These are phyloP conservation scores for Chesias legatella DNA, from an alignment of 2,888 invertebrate genomes.

Conservation along the genomic window DNA sequence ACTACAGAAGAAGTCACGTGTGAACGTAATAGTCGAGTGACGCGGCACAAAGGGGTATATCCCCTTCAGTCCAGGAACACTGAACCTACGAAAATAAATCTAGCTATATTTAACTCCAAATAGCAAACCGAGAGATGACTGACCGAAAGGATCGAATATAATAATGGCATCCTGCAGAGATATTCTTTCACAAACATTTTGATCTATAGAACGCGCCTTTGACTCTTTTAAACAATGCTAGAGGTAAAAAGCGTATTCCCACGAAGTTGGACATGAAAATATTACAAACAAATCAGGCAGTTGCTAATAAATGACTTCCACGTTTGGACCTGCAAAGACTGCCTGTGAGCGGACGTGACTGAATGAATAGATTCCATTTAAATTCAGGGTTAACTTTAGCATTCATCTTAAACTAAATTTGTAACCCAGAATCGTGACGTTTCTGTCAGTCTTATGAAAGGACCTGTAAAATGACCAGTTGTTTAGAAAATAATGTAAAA, in stretches of 20 bases:
- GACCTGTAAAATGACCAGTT: too few relatives aligned
- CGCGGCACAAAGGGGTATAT: constrained; percentile 24
- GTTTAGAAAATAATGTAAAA: too few relatives aligned
- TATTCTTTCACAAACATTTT: constrained; percentile 39
- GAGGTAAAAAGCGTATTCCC: constrained; percentile 15
- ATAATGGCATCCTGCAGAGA: constrained; percentile 58
- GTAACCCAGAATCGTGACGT: too few relatives aligned
- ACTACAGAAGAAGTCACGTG: constrained; percentile 40
- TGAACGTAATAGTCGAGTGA: constrained; percentile 31
- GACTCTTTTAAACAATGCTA: constrained; percentile 23
- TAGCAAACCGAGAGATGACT: constrained; percentile 48
- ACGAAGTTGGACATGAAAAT: constrained; percentile 19
- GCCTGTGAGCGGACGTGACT: constrained; percentile 29
- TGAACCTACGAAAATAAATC: constrained; percentile 35
- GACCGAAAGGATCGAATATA: constrained; percentile 53
- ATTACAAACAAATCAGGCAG: constrained; percentile 17
- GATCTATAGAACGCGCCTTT: constrained; percentile 28
- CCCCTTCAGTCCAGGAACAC: background rate
- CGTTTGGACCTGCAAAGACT: constrained; percentile 22
- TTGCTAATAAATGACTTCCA: constrained; percentile 20
- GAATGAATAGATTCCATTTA: constrained; percentile 25
- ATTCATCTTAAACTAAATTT: too few relatives aligned
- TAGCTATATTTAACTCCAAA: constrained; percentile 45
- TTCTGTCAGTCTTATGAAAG: too few relatives aligned
- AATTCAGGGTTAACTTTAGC: too few relatives aligned